Percentiles rank a stretch among this genome's conserved stretches.
These are phyloP conservation scores for Premnoplex brunnescens DNA, from an alignment of 2,797 vertebrate species.

Conservation along the genomic window DNA sequence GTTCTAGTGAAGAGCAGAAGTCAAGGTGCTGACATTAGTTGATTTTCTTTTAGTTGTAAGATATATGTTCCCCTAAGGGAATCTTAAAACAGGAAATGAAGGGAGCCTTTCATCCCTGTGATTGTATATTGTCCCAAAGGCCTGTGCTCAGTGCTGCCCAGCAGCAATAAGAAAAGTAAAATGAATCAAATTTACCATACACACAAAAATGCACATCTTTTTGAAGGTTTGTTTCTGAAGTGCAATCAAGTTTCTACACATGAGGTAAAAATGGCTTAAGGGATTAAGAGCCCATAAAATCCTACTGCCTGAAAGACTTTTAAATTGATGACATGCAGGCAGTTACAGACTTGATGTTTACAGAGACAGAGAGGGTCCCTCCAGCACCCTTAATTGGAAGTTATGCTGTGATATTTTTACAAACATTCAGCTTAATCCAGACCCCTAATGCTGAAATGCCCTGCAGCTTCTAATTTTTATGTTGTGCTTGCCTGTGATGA, in stretches of 20 bases:
- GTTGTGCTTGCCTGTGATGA: background rate
- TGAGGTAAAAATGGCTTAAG: background rate
- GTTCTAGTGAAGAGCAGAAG: background rate
- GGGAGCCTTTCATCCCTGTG: background rate
- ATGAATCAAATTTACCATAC: background rate
- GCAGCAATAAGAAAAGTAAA: background rate
- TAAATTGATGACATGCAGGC: background rate
- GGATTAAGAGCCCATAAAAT: background rate
- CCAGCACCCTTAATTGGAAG: background rate
- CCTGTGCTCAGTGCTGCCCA: background rate
- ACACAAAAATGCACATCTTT: background rate
- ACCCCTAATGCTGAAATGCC: background rate
- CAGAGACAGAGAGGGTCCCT: background rate
- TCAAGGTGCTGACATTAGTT: background rate
- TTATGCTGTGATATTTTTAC: background rate
- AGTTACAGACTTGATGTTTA: background rate
- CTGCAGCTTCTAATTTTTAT: background rate
- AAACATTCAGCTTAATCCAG: background rate
- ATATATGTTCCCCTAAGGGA: background rate
- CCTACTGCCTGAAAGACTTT: background rate
- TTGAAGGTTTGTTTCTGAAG: background rate
- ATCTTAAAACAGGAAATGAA: conserved; percentile 4
- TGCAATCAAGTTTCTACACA: background rate
- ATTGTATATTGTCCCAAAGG: background rate
- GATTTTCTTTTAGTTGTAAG: background rate